phyloP scores from a whole-genome alignment of 2,797 vertebrate species.

The Myotis planiceps region DNA sequence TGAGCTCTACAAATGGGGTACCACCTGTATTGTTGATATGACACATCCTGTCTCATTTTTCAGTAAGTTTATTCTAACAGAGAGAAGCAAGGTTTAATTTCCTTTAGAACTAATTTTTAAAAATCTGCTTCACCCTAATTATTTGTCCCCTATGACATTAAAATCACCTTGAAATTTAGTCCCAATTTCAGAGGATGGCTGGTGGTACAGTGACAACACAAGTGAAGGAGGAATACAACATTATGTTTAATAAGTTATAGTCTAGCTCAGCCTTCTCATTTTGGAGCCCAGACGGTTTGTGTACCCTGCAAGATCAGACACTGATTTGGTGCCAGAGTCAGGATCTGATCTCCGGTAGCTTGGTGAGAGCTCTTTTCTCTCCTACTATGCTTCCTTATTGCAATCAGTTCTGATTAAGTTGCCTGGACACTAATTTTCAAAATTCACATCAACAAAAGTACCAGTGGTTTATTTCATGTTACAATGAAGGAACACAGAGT shows the following conservation, averaged over 20 bases:
- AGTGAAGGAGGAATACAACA: not conserved
- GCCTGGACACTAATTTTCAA: slow-evolving; percentile 29
- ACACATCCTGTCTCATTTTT: not conserved
- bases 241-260: not conserved
- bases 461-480: not conserved
- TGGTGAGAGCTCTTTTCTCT: not conserved
- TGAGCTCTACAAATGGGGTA: not conserved
- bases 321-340: not conserved
- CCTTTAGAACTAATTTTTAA: not conserved
- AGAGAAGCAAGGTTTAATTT: not conserved
- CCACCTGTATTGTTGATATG: not conserved
- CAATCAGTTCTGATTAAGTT: not conserved
- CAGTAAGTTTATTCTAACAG: not conserved
- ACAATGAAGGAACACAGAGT: not conserved
- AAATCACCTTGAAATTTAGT: slow-evolving; percentile 13
- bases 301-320: not conserved
- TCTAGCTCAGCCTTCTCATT: not conserved
- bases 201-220: not conserved
- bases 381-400: not conserved
- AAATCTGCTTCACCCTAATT: not conserved
- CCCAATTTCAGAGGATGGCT: not conserved
- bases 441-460: not conserved
- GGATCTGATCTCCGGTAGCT: not conserved
- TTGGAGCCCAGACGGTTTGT: not conserved
- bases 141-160: not conserved